Evolutionary conservation across 1,140 invertebrate species (phyloP).

Genomic region (Microplitis mediator): DNA sequence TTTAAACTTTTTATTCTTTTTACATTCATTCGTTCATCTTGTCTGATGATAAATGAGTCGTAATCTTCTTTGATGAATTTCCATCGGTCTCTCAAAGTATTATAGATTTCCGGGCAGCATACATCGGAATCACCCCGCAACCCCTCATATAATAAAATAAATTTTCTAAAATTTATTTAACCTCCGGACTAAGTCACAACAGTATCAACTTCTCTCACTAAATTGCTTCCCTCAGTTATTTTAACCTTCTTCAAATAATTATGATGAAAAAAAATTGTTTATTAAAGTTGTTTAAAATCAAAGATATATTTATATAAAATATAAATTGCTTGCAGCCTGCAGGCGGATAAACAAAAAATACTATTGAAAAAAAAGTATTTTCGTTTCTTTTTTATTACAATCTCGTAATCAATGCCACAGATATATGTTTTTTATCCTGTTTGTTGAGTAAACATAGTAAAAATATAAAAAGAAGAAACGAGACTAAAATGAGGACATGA

Average conservation of each 20-base stretch:
- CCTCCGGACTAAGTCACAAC: no score
- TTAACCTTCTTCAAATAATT: background rate
- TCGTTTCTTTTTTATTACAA: background rate
- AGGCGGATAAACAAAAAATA: background rate
- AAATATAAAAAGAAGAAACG: conserved; percentile 16
- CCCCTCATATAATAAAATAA: no score
- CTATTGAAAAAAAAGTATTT: conserved; percentile 16
- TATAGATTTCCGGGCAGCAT: no score
- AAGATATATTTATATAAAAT: no score
- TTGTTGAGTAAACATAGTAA: conserved; percentile 27
- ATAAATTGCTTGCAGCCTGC: background rate
- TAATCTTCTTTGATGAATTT: no score
- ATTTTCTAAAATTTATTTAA: no score
- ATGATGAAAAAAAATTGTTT: background rate
- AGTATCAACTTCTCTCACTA: no score
- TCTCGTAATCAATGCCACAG: conserved; percentile 21
- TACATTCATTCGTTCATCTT: no score
- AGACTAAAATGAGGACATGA: background rate
- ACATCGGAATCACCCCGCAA: no score
- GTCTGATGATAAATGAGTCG: no score
- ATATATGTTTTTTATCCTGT: conserved; percentile 16
- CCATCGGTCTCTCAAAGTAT: no score
- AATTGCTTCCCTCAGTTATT: background rate
- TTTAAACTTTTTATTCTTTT: no score
- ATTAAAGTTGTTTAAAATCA: background rate